A percentile compares a stretch with the other conserved stretches of the same genome.
Evolutionary conservation across 2,113 vertebrate genomes (phyloP).

Genomic region (Eretmochelys imbricata): DNA sequence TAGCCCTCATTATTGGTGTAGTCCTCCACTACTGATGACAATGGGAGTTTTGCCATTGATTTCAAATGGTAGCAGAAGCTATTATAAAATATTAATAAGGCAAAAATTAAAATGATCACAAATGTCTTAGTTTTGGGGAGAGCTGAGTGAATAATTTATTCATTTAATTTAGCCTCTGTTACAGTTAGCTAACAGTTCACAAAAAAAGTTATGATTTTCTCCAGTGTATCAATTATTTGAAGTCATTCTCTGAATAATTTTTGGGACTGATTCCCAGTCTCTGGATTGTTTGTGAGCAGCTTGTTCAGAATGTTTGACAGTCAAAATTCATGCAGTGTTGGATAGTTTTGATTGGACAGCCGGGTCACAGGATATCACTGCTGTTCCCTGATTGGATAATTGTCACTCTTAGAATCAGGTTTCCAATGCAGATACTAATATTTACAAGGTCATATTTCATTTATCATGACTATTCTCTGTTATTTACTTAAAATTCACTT

Average conservation of each 20-base stretch:
- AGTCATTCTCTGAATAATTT: slow-evolving; percentile 6
- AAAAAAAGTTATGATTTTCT: slow-evolving; percentile 42
- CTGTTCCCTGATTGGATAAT: neutral
- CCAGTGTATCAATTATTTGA: slow-evolving; percentile 11
- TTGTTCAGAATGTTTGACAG: slow-evolving; percentile 6
- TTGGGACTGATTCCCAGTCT: slow-evolving; percentile 37
- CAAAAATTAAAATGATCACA: neutral
- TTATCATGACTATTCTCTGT: neutral
- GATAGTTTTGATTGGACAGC: neutral
- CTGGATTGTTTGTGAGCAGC: slow-evolving; percentile 7
- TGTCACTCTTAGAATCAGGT: neutral
- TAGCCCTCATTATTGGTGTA: neutral
- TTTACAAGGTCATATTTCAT: slow-evolving; percentile 24
- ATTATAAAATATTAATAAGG: neutral
- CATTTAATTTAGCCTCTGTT: neutral
- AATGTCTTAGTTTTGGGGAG: neutral
- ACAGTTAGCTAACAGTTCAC: slow-evolving; percentile 29
- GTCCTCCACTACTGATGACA: neutral
- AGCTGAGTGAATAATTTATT: neutral
- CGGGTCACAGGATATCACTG: neutral
- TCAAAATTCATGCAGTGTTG: slow-evolving; percentile 13
- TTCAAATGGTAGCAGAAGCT: neutral
- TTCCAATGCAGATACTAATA: neutral
- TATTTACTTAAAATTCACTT: slow-evolving; percentile 3
- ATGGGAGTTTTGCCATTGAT: neutral